A percentile compares a stretch with the other conserved stretches of the same genome.
These are phyloP conservation scores for Tachysurus fulvidraco DNA, from an alignment of 2,113 vertebrate genomes.

Conservation along the genomic window DNA sequence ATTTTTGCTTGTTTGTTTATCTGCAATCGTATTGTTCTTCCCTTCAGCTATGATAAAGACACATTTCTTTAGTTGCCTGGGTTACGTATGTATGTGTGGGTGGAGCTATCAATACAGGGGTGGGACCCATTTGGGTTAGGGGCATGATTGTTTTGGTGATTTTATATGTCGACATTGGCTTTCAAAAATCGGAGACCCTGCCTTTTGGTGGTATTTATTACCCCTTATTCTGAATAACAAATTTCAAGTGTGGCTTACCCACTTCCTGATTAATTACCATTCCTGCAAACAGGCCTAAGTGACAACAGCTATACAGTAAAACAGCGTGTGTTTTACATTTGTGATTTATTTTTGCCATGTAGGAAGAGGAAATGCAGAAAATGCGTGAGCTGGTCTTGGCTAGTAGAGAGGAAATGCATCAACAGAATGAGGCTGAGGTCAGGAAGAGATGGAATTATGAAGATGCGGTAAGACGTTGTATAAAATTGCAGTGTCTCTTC, in stretches of 20 bases:
- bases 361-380: conserved; percentile 78
- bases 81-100: too few species aligned
- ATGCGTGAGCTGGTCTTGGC: conserved; percentile 75
- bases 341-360: neutral
- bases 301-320: neutral
- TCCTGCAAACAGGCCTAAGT: neutral
- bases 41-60: too few species aligned
- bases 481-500: neutral
- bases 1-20: too few species aligned
- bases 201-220: neutral
- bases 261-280: neutral
- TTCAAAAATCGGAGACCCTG: too few species aligned
- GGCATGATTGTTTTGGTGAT: too few species aligned
- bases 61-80: too few species aligned
- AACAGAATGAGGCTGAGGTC: conserved; percentile 80
- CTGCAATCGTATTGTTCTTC: too few species aligned
- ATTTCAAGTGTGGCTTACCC: neutral
- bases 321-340: neutral
- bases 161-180: too few species aligned
- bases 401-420: conserved; percentile 73
- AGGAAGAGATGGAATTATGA: conserved; percentile 82
- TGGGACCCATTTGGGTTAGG: too few species aligned
- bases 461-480: conserved; percentile 72
- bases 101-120: too few species aligned
- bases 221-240: neutral